A percentile compares a stretch with the other conserved stretches of the same genome.
Evolutionary conservation across 2,113 vertebrate species (phyloP).

Genomic region (Taurulus bubalis): DNA sequence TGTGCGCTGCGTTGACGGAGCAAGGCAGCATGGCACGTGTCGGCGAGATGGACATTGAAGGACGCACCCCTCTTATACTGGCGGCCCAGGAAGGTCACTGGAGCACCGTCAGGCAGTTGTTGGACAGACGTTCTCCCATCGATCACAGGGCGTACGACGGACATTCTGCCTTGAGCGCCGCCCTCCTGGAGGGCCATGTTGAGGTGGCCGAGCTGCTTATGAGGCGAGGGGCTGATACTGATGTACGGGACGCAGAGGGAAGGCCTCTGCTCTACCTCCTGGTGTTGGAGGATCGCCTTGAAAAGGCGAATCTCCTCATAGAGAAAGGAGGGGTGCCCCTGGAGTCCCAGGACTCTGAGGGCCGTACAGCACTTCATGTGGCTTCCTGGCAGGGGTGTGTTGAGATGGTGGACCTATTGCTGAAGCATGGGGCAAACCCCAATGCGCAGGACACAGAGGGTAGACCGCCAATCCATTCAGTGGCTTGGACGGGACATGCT

Average conservation of each 20-base stretch:
- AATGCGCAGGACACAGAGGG: conserved; percentile 82
- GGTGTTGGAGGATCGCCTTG: conserved; percentile 78
- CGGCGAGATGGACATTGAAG: conserved; percentile 84
- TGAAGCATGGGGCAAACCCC: conserved; percentile 81
- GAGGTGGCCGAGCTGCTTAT: conserved; percentile 83
- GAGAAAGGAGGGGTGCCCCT: conserved; percentile 83
- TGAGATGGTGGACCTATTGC: conserved; percentile 77
- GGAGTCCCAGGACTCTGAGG: conserved; percentile 84
- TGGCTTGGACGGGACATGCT: conserved; percentile 84
- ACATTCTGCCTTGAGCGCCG: conserved; percentile 81
- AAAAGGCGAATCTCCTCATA: conserved; percentile 81
- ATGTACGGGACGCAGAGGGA: conserved; percentile 84
- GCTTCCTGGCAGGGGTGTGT: conserved; percentile 84
- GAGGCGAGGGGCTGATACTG: conserved; percentile 82
- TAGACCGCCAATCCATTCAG: conserved; percentile 83
- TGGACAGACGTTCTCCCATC: conserved; percentile 82
- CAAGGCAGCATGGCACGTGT: conserved; percentile 84
- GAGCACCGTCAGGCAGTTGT: conserved; percentile 77
- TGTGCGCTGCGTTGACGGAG: conserved; percentile 82
- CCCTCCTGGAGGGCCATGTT: conserved; percentile 80
- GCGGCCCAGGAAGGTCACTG: conserved; percentile 87
- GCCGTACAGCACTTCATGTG: conserved; percentile 85
- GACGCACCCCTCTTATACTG: conserved; percentile 83
- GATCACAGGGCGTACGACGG: conserved; percentile 84
- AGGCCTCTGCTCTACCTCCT: conserved; percentile 86